A percentile compares a stretch with the other conserved stretches of the same genome.
These are phyloP conservation scores for Muraenolepis orangiensis DNA, from an alignment of 2,797 vertebrate genomes.

Conservation along the genomic window DNA sequence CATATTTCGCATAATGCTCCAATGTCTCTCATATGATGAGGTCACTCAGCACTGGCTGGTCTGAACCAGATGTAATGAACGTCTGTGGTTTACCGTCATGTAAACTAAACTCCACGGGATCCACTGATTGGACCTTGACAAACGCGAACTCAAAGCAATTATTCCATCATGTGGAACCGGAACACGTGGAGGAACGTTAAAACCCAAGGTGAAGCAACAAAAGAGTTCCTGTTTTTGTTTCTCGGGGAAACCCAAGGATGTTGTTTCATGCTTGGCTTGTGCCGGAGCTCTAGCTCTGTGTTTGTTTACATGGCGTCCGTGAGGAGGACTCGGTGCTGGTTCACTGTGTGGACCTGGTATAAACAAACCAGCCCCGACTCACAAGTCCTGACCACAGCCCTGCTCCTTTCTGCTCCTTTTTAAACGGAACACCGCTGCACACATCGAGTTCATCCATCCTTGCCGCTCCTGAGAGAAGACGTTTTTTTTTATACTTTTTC, in stretches of 20 bases:
- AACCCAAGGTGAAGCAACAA: background rate
- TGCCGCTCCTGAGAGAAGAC: background rate
- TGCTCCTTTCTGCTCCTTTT: background rate
- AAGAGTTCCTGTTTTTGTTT: background rate
- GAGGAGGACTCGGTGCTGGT: background rate
- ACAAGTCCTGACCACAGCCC: too few relatives aligned
- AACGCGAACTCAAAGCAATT: background rate
- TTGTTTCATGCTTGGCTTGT: background rate
- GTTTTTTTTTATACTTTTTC: slow-evolving; percentile 12
- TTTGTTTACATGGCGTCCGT: background rate
- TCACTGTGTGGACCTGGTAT: background rate
- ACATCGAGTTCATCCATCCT: slow-evolving; percentile 7
- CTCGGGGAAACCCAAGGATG: background rate
- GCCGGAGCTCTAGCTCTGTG: background rate
- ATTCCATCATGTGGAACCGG: background rate
- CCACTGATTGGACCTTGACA: background rate
- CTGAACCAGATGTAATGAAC: background rate
- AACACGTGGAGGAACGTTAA: background rate
- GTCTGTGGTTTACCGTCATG: background rate
- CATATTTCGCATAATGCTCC: background rate
- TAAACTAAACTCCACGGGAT: background rate
- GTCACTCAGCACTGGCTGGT: too few relatives aligned
- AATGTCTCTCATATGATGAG: background rate
- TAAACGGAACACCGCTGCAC: background rate
- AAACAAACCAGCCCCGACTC: background rate